phyloP scores from a whole-genome alignment of 2,797 vertebrate genomes.

The Poecilia picta region DNA sequence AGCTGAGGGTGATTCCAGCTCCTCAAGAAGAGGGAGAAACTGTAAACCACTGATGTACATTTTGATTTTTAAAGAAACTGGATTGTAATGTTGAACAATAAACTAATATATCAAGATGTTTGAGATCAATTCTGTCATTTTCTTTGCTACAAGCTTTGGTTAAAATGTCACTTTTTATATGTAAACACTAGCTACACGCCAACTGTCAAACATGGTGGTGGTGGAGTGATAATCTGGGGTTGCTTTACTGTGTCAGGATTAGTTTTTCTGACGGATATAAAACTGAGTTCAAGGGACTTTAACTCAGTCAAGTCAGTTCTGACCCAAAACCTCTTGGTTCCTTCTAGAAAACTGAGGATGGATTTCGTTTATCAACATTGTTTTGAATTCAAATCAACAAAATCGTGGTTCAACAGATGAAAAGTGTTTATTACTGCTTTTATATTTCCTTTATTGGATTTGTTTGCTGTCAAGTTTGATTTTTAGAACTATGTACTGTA shows the following conservation, averaged over 20 bases:
- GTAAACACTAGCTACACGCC: neutral
- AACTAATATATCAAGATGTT: slow-evolving; percentile 16
- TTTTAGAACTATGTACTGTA: too few species aligned
- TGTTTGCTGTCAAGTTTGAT: too few species aligned
- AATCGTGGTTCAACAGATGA: neutral
- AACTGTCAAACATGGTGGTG: neutral
- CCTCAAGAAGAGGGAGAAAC: neutral
- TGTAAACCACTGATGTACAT: slow-evolving; percentile 28
- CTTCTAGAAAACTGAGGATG: neutral
- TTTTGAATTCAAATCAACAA: neutral
- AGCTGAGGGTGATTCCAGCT: slow-evolving; percentile 49
- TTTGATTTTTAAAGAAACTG: slow-evolving; percentile 26
- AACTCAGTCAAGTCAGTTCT: neutral
- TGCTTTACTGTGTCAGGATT: neutral
- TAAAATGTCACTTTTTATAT: neutral
- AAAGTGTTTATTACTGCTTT: neutral
- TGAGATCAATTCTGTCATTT: neutral
- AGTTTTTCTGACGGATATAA: neutral
- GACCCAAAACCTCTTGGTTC: neutral
- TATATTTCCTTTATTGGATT: too few species aligned
- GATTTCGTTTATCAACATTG: neutral
- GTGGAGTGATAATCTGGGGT: neutral
- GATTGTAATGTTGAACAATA: slow-evolving; percentile 40
- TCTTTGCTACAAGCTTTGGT: neutral
- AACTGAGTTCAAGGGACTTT: neutral